Evolutionary conservation across 2,888 invertebrate genomes (phyloP).

Genomic region (Geotrupes spiniger): DNA sequence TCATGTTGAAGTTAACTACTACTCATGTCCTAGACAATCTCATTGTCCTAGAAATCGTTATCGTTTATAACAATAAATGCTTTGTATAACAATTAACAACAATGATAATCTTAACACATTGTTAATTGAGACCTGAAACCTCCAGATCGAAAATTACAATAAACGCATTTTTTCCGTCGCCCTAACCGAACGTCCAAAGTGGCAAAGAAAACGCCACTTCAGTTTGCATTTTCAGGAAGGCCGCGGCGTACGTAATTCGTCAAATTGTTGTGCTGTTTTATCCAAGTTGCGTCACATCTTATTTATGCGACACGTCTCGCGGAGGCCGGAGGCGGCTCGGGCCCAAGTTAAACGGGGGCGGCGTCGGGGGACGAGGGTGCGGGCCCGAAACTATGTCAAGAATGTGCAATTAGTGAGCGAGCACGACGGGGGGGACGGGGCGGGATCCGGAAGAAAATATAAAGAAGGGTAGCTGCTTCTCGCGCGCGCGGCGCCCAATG

Average conservation of each 20-base stretch:
- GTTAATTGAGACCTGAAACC: too few relatives aligned
- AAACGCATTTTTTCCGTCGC: too few relatives aligned
- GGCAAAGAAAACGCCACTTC: too few relatives aligned
- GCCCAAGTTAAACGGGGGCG: slow-evolving; percentile 49
- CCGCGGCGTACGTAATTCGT: slow-evolving; percentile 12
- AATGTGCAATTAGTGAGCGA: slow-evolving; percentile 95
- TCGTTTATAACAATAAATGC: too few relatives aligned
- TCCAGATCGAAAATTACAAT: too few relatives aligned
- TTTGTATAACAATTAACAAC: too few relatives aligned
- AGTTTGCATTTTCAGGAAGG: not conserved
- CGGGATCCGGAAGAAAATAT: slow-evolving; percentile 61
- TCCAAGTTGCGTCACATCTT: slow-evolving; percentile 21
- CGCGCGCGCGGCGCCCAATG: slow-evolving; percentile 33
- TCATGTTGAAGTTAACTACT: too few relatives aligned
- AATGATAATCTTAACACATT: too few relatives aligned
- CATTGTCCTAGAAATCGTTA: too few relatives aligned
- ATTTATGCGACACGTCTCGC: slow-evolving; percentile 21
- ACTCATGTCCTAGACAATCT: too few relatives aligned
- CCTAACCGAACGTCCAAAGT: too few relatives aligned
- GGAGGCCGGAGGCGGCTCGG: slow-evolving; percentile 44
- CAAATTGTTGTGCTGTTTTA: slow-evolving; percentile 21
- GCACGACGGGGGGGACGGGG: slow-evolving; percentile 59
- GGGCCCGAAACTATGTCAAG: slow-evolving; percentile 92
- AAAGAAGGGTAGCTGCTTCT: slow-evolving; percentile 51
- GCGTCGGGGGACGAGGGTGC: slow-evolving; percentile 54